These are phyloP conservation scores for Philotrypesis tridentata DNA, from an alignment of 1,140 invertebrate genomes.

Conservation along the genomic window DNA sequence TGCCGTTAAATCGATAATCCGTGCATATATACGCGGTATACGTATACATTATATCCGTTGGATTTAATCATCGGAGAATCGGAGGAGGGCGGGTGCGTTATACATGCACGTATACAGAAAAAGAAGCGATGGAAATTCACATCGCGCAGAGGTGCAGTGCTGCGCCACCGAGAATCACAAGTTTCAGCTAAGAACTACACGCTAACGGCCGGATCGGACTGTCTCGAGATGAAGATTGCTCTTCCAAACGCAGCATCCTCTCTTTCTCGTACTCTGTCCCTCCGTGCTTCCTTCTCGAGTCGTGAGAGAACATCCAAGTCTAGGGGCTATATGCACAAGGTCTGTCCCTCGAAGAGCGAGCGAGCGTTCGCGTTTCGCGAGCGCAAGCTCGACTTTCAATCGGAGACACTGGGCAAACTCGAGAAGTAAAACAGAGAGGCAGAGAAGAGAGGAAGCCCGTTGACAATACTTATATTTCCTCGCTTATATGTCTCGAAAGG, in stretches of 20 bases:
- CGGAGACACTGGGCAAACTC: constrained; percentile 26
- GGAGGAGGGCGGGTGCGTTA: too few relatives aligned
- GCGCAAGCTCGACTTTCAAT: constrained; percentile 39
- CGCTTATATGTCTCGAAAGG: constrained; percentile 19
- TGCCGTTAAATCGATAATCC: neutral
- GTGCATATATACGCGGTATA: too few relatives aligned
- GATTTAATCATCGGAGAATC: too few relatives aligned
- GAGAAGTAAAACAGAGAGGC: neutral
- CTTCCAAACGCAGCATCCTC: constrained; percentile 57
- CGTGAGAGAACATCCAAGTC: constrained; percentile 20
- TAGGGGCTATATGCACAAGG: too few relatives aligned
- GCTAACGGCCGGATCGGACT: constrained; percentile 71
- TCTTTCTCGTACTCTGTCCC: constrained; percentile 13
- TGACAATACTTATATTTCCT: too few relatives aligned
- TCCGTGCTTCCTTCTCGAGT: constrained; percentile 34
- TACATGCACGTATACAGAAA: too few relatives aligned
- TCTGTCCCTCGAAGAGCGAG: constrained; percentile 27
- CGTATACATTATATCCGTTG: too few relatives aligned
- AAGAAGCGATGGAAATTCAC: neutral
- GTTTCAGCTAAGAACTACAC: constrained; percentile 66
- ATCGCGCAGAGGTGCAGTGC: neutral
- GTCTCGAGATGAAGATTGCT: constrained; percentile 65
- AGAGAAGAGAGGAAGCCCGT: too few relatives aligned
- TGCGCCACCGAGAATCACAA: constrained; percentile 56
- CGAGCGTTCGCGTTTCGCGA: constrained; percentile 26